Evolutionary conservation across 1,140 invertebrate species (phyloP).

Genomic region (Tetragonula clypearis): DNA sequence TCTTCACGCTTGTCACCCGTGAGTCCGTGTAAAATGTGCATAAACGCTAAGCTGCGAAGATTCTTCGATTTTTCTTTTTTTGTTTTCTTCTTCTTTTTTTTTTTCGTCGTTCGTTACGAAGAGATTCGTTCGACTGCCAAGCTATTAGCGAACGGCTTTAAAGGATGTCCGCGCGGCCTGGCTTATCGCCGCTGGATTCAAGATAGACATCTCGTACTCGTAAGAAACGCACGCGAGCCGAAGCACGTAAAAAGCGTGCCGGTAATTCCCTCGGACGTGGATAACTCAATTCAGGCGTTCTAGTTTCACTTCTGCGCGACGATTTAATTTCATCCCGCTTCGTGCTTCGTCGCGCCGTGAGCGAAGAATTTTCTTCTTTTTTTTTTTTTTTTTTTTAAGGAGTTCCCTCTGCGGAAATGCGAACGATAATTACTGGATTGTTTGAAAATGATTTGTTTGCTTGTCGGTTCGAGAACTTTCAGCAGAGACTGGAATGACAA

Average conservation of each 20-base stretch:
- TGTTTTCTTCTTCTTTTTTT: not conserved
- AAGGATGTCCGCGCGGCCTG: conserved; percentile 9
- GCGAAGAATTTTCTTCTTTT: too few relatives aligned
- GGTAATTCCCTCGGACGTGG: not conserved
- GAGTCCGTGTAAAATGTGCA: not conserved
- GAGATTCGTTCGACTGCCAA: not conserved
- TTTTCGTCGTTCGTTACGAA: conserved; percentile 10
- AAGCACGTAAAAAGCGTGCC: conserved; percentile 14
- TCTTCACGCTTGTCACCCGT: conserved; percentile 4
- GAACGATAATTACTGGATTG: too few relatives aligned
- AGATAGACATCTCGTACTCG: conserved; percentile 9
- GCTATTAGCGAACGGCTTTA: conserved; percentile 7
- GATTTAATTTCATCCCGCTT: not conserved
- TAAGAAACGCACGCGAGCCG: conserved; percentile 6
- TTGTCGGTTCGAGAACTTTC: too few relatives aligned
- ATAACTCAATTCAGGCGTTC: not conserved
- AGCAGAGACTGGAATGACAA: too few relatives aligned
- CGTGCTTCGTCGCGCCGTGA: not conserved
- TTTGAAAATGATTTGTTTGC: too few relatives aligned
- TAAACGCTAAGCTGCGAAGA: not conserved
- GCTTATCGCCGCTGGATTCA: not conserved
- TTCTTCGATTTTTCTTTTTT: not conserved
- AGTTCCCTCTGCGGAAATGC: too few relatives aligned
- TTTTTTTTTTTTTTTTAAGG: too few relatives aligned
- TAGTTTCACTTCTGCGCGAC: not conserved